phyloP scores from a whole-genome alignment of 2,113 vertebrate species.

The Tauraco erythrolophus region DNA sequence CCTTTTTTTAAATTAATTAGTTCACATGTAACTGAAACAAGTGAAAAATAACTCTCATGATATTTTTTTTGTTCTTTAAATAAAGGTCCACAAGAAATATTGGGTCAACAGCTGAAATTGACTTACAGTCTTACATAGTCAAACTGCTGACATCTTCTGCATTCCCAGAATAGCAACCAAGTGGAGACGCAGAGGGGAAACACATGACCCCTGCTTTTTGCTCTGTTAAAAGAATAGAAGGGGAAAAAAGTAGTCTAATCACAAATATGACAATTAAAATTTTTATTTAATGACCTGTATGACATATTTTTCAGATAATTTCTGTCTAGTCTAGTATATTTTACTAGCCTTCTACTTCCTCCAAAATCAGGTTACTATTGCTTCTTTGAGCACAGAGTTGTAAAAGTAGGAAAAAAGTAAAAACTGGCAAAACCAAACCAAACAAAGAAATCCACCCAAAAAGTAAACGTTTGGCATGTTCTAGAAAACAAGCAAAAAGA shows the following conservation, averaged over 20 bases:
- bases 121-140: conserved; percentile 15
- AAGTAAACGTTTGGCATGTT: not conserved
- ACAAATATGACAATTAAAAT: not conserved
- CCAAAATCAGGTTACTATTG: not conserved
- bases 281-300: not conserved
- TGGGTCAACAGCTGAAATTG: conserved; percentile 16
- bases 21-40: not conserved
- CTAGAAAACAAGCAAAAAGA: not conserved
- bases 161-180: conserved; percentile 68
- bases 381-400: not conserved
- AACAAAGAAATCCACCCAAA: not conserved
- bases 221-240: conserved; percentile 31
- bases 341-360: not conserved
- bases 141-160: conserved; percentile 33
- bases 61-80: not conserved
- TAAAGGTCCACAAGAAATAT: not conserved
- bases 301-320: not conserved
- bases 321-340: not conserved
- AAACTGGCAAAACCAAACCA: not conserved
- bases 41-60: not conserved
- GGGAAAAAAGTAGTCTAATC: not conserved
- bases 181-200: conserved; percentile 9
- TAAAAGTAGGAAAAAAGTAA: not conserved
- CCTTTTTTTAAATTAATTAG: not conserved
- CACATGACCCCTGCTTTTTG: not conserved